Conservation (phyloP, 2,797 vertebrate genomes). For the Siniperca undulata region DNA sequence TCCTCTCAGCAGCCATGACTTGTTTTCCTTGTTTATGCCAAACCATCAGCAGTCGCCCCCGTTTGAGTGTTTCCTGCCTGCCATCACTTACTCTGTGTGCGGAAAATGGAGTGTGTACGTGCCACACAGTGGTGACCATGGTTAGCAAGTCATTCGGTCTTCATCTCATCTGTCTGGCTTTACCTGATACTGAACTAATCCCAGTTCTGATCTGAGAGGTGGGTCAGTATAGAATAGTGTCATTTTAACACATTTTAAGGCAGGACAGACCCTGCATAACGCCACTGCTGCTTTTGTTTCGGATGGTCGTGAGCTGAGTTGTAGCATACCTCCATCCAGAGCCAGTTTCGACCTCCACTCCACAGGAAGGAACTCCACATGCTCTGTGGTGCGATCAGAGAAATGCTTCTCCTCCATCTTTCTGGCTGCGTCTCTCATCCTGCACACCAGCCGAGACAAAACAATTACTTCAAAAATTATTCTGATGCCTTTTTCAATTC, state of each 20-base stretch:
- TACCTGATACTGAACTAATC: background rate
- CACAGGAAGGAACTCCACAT: constrained; percentile 97
- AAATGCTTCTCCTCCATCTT: constrained; percentile 98
- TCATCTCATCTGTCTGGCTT: background rate
- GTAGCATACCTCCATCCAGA: constrained; percentile 93
- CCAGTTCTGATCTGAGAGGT: no score
- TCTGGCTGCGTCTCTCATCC: constrained; percentile 96
- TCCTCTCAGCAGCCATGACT: background rate
- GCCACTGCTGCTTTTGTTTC: background rate
- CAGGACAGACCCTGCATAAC: background rate
- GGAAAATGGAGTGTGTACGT: background rate
- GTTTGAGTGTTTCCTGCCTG: background rate
- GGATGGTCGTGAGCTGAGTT: background rate
- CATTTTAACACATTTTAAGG: background rate
- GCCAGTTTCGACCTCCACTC: constrained; percentile 96
- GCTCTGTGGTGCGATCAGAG: constrained; percentile 89
- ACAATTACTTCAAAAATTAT: background rate
- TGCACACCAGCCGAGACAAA: constrained; percentile 60
- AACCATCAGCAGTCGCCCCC: background rate
- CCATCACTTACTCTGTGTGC: background rate
- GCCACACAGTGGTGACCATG: background rate
- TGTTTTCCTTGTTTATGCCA: background rate
- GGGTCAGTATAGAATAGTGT: no score
- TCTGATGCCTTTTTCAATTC: constrained; percentile 29
- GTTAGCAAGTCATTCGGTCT: no score